Percentiles rank a stretch among this genome's conserved stretches.
phyloP scores from a whole-genome alignment of 2,888 invertebrate species.

The Seira sanloemensis region DNA sequence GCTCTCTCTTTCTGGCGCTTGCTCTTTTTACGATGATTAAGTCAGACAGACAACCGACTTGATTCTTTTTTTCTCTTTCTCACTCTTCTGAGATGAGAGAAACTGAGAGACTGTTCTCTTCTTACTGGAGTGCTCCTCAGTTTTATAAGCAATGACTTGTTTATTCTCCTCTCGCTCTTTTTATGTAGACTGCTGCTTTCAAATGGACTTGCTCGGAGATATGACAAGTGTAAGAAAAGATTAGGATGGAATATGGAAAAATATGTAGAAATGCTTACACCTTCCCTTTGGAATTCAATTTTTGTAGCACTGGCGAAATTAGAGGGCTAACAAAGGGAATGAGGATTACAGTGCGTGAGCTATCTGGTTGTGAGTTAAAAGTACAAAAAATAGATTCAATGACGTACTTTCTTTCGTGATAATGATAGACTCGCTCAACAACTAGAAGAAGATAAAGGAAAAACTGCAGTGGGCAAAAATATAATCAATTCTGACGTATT shows the following conservation, averaged over 20 bases:
- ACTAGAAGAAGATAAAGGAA: background rate
- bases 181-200: background rate
- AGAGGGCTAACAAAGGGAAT: too few relatives aligned
- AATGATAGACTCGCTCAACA: background rate
- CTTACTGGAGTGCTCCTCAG: slow-evolving; percentile 57
- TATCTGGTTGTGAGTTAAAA: too few relatives aligned
- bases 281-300: background rate
- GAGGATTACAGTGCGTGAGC: background rate
- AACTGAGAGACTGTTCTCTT: slow-evolving; percentile 57
- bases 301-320: background rate
- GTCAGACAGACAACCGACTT: slow-evolving; percentile 34
- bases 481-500: background rate
- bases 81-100: slow-evolving; percentile 51
- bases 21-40: slow-evolving; percentile 10
- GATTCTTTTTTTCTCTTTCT: slow-evolving; percentile 42
- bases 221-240: background rate
- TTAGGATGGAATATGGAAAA: background rate
- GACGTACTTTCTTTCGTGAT: background rate
- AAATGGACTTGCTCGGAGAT: background rate
- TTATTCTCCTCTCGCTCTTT: slow-evolving; percentile 27
- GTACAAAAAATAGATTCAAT: slow-evolving; percentile 8
- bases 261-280: background rate
- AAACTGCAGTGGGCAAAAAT: background rate
- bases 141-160: slow-evolving; percentile 56
- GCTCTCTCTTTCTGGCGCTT: slow-evolving; percentile 35